Evolutionary conservation across 2,797 vertebrate species (phyloP), one percentile per base, ranked within the genome.

Genomic region (Pipistrellus nathusii): DNA sequence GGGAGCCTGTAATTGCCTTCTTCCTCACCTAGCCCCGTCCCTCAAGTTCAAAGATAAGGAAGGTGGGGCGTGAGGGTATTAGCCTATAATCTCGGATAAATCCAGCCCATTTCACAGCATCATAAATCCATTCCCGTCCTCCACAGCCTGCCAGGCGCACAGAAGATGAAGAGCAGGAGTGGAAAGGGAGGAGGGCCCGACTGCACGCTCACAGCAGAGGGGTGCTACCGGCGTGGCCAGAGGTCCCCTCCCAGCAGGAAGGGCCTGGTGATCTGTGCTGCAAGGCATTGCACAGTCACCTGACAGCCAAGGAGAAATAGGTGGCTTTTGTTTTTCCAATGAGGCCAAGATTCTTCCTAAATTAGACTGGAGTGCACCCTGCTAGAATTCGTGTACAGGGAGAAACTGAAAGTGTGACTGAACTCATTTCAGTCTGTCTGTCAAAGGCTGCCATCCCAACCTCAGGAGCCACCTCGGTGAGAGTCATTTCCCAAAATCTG

Each of bases 111-210:
- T 98, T 98, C 97, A 98, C 97, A 98, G 98, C 95, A 93, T 92
- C 97, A 97, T 98, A 98, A 98, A 98, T 97, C 97, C 98, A 98
- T 98, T 96, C 96, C 82, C 78, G 87, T 94, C 94, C 92, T 97
- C 96, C 96, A 95, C 87, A 96, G 93, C 96, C 97, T 91, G 85
- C 71, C 85, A 98, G 96, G 93, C 90, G 93, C 57, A 82, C 84
- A 93, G 95, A 97, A 97, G 97, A 97, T 97, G 97, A 98, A 98
- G 97, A 94, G 97, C 96, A 81, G 8, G 8, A 84, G 86, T 38
- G 88, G 38, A 90, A 94, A 12, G 82, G 94, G 94, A 95, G 94
- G 94, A 90, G 94, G 97, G 97, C 96, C 93, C 91, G 93, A 94
- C 75, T 62, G 88, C 86, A 80, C 81, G 48, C 87, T 35, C 27